Evolutionary conservation across 2,888 invertebrate species (phyloP).

Genomic region (Parthenolecanium corni): DNA sequence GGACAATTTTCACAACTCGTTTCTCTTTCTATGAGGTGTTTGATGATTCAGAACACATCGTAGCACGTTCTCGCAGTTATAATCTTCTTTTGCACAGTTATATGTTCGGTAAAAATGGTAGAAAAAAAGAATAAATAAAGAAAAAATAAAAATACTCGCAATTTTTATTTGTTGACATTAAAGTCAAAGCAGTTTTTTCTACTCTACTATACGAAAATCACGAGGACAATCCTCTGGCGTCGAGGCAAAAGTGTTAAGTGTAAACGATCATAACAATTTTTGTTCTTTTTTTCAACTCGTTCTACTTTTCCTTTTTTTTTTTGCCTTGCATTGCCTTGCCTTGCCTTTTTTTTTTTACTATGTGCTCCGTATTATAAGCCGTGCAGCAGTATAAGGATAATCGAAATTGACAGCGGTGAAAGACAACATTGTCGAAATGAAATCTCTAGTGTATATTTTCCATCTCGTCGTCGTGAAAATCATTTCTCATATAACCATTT

Average conservation of each 20-base stretch:
- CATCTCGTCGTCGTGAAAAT: slow-evolving; percentile 24
- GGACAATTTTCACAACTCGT: no score
- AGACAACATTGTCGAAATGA: slow-evolving; percentile 26
- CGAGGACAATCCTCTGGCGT: slow-evolving; percentile 10
- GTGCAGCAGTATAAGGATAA: slow-evolving; percentile 23
- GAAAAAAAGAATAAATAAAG: no score
- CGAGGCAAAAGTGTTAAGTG: slow-evolving; percentile 13
- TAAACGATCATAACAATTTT: slow-evolving; percentile 14
- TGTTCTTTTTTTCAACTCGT: not conserved
- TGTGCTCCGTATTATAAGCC: slow-evolving; percentile 15
- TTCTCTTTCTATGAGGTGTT: no score
- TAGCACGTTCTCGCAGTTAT: no score
- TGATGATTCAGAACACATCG: no score
- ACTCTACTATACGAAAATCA: not conserved
- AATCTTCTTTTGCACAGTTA: no score
- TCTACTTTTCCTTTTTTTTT: not conserved
- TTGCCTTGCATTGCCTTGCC: not conserved
- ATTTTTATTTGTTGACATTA: no score
- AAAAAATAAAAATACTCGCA: no score
- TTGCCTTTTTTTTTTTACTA: not conserved
- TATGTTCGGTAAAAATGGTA: no score
- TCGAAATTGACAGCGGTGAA: slow-evolving; percentile 28
- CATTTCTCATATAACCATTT: slow-evolving; percentile 23
- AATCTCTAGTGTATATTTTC: slow-evolving; percentile 28
- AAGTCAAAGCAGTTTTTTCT: no score